Evolutionary conservation across 2,797 vertebrate species (phyloP), one percentile per base, ranked within the genome.

Genomic region (Galago senegalensis): DNA sequence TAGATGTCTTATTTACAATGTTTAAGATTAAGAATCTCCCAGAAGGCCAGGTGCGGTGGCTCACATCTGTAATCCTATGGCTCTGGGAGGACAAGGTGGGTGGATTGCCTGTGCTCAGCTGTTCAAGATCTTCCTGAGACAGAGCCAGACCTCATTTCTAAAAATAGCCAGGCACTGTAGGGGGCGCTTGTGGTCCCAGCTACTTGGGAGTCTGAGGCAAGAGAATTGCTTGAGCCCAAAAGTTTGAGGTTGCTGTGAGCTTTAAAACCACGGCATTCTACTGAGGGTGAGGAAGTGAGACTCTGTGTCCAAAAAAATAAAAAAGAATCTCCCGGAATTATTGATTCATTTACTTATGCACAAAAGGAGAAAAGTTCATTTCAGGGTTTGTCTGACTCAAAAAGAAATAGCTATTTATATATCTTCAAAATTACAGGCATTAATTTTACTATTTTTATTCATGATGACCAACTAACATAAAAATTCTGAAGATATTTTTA

Each of bases 401-500:
- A 69, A 85, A 83, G 31, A 94, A 81, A 79, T 76, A 31, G 18
- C 43, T 82, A 21, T 75, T 79, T 91, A 25, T 67, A 23, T 25
- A 58, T 83, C 56, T 83, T 49, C 21, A 91, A 65, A 83, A 79
- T 88, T 91, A 84, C 2, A 60, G 25, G 73, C 70, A 83, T n/a
- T 93, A 81, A 87, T 87, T 83, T 91, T 63, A 88, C 70, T 77
- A 77, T 46, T 92, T 92, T 89, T 85, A 92, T 17, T 89, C 49
- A 60, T 75, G 29, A 56, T 88, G 79, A 56, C 87, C 34, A 79
- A 16, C 29, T 56, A 92, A n/a, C 34, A 81, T 34, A 86, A 46
- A 89, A 88, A 31, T 75, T n/a, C 37, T 79, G 53, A 10, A 83
- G n/a, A 27, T 92, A 49, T 56, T 67, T 67, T 77, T 86, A 80